phyloP scores from a whole-genome alignment of 1,140 invertebrate species.

The Drosophila hydei region DNA sequence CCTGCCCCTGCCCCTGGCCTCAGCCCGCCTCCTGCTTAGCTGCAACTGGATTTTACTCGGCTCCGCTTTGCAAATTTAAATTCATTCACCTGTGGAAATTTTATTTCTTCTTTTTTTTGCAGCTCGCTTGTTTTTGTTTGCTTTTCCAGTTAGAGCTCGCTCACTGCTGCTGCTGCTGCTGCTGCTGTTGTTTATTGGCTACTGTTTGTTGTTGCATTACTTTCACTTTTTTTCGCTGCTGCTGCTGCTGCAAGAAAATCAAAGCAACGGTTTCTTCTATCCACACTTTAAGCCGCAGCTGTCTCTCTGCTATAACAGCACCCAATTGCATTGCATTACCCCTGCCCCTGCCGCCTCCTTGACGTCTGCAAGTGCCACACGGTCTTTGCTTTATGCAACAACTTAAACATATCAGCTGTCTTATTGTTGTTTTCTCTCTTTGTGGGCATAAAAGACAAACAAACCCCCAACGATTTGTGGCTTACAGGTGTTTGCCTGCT shows the following conservation, averaged over 20 bases:
- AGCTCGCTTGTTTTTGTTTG: conserved; percentile 32
- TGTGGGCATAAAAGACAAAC: conserved; percentile 26
- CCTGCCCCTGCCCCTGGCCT: neutral
- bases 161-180: conserved; percentile 35
- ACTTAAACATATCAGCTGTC: conserved; percentile 74
- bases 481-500: conserved; percentile 70
- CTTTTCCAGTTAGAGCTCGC: conserved; percentile 35
- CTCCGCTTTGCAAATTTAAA: conserved; percentile 56
- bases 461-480: conserved; percentile 69
- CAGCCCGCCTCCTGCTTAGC: conserved; percentile 3
- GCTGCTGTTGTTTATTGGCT: conserved; percentile 69
- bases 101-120: conserved; percentile 29
- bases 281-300: conserved; percentile 39
- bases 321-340: neutral
- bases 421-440: conserved; percentile 43
- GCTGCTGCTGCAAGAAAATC: conserved; percentile 30
- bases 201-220: conserved; percentile 72
- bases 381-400: conserved; percentile 71
- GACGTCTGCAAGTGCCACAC: conserved; percentile 34
- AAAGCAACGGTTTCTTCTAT: conserved; percentile 74
- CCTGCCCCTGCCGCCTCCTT: neutral
- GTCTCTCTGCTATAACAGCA: conserved; percentile 1
- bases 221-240: conserved; percentile 67
- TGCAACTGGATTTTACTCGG: conserved; percentile 28
- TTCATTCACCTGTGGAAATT: conserved; percentile 76